These are phyloP conservation scores for Cantharis lateralis DNA, from an alignment of 2,888 invertebrate species.

Conservation along the genomic window DNA sequence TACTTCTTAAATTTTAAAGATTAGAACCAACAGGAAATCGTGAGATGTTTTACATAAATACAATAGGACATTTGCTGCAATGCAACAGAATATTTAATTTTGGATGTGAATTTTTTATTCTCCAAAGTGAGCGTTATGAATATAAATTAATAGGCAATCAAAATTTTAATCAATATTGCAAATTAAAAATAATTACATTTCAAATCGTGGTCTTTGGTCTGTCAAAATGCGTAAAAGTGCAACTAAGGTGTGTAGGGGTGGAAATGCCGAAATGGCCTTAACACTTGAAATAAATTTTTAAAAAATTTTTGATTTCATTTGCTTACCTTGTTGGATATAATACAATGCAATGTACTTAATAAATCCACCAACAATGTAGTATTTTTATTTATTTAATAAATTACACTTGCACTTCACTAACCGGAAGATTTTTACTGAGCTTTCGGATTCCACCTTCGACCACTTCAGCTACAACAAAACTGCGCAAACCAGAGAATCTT, in stretches of 20 bases:
- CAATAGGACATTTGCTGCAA: constrained; percentile 1
- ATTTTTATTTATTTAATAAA: background rate
- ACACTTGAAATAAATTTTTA: background rate
- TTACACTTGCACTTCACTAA: constrained; percentile 2
- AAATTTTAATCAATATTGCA: background rate
- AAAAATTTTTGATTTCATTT: background rate
- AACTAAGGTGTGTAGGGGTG: background rate
- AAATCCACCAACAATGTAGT: background rate
- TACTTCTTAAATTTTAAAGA: background rate
- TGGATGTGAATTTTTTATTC: background rate
- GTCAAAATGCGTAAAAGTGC: background rate
- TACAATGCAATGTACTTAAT: background rate
- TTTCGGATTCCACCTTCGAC: background rate
- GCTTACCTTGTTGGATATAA: background rate
- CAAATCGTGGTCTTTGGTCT: background rate
- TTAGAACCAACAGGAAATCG: constrained; percentile 5
- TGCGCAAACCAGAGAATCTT: constrained; percentile 7
- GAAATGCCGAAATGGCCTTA: background rate
- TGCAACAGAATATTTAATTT: background rate
- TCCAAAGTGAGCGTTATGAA: background rate
- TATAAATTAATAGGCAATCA: background rate
- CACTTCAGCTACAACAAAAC: constrained; percentile 5
- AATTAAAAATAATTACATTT: background rate
- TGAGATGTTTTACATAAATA: constrained; percentile 7
- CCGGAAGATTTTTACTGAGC: background rate